Base-by-base conservation (phyloP, 2,888 invertebrate species). In the Halocaridina rubra region DNA sequence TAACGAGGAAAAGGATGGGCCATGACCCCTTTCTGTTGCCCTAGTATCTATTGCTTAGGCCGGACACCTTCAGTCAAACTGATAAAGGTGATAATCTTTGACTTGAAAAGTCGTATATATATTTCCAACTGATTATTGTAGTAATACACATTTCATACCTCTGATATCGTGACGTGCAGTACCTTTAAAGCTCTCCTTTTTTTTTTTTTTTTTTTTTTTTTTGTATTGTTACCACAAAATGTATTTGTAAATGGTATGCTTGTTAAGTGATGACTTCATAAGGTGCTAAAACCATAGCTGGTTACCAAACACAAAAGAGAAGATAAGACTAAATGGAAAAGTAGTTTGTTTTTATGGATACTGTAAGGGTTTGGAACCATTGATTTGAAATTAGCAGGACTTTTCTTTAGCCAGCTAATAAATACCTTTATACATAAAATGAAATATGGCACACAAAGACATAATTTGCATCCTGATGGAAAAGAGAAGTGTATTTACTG, bases 141-240 rank as follows among this genome's bases (percentile, higher is more conserved):
- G n/a, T 67, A 84, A 84, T 78, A 78, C 78, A 78, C 78, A 84
- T 84, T 84, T 84, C 82, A 78, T 84, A 84, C 77, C 82, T 78
- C 78, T 64, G 82, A 72, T 78, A n/a, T n/a, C n/a, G n/a, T n/a
- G n/a, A n/a, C n/a, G 82, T 84, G 61, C 57, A 78, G 72, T 75
- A 80, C 78, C 72, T 46, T 78, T 78, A 29, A 78, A 77, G 32
- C n/a, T n/a, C n/a, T n/a, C n/a, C n/a, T n/a, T n/a, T n/a, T n/a
- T n/a, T n/a, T n/a, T n/a, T n/a, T n/a, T n/a, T n/a, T n/a, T n/a
- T n/a, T n/a, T n/a, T n/a, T n/a, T n/a, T n/a, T n/a, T n/a, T n/a
- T n/a, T n/a, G n/a, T n/a, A n/a, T n/a, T n/a, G n/a, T n/a, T n/a
- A n/a, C n/a, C n/a, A n/a, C n/a, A n/a, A n/a, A n/a, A n/a, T n/a